Conservation (phyloP, 2,797 vertebrate genomes). For the Bradypodion pumilum region DNA sequence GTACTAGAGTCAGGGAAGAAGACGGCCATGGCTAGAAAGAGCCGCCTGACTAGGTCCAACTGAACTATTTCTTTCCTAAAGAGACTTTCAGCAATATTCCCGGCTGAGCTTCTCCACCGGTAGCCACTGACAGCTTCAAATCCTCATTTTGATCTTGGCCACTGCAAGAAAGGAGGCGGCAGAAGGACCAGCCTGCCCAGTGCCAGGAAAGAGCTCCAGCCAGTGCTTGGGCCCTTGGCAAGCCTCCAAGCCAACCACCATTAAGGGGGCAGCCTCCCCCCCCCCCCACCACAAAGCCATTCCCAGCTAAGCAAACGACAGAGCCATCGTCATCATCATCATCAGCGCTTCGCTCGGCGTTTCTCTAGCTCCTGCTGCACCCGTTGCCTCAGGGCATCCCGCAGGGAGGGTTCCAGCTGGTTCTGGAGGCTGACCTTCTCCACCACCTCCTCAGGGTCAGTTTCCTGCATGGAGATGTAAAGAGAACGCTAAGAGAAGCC, state of each 20-base stretch:
- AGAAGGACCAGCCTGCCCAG: background rate
- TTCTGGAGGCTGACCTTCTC: slow-evolving; percentile 83
- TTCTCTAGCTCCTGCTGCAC: slow-evolving; percentile 88
- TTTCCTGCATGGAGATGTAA: slow-evolving; percentile 76
- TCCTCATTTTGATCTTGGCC: background rate
- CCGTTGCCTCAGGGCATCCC: slow-evolving; percentile 81
- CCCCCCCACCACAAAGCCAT: background rate
- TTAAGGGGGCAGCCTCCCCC: background rate
- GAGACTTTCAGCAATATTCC: background rate
- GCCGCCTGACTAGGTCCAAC: background rate
- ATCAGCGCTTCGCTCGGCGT: slow-evolving; percentile 66
- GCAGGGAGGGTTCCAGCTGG: slow-evolving; percentile 84
- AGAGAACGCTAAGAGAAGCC: no score
- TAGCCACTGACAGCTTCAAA: background rate
- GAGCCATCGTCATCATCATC: background rate
- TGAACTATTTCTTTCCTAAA: background rate
- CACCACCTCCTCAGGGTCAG: slow-evolving; percentile 85
- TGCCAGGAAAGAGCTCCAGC: background rate
- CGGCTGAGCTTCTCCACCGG: background rate
- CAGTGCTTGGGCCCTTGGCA: no score
- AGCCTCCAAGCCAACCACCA: background rate
- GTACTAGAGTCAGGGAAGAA: background rate
- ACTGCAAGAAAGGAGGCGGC: background rate
- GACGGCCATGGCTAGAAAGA: background rate
- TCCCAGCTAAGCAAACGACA: background rate